These are phyloP conservation scores for Unio delphinus DNA, from an alignment of 2,888 invertebrate species.

Conservation along the genomic window DNA sequence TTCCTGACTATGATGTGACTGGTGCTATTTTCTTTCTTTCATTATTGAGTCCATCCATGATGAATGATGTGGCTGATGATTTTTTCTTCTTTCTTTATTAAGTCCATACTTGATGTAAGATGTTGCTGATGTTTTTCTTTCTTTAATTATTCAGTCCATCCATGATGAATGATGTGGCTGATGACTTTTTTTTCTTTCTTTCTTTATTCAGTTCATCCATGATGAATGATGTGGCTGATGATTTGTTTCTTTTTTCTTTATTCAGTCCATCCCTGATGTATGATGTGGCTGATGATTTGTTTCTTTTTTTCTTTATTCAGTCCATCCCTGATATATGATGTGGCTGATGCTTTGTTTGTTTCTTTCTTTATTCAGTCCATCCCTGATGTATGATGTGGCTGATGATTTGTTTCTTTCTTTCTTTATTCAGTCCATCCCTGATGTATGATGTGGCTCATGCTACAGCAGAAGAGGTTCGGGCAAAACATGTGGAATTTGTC, in stretches of 20 bases:
- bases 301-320: constrained; percentile 8
- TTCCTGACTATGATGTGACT: constrained; percentile 33
- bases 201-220: constrained; percentile 23
- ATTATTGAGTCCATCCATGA: no score
- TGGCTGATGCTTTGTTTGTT: constrained; percentile 24
- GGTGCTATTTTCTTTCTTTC: constrained; percentile 10
- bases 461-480: constrained; percentile 36
- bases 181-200: not conserved
- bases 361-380: no score
- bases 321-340: constrained; percentile 28
- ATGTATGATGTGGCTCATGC: constrained; percentile 37
- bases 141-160: no score
- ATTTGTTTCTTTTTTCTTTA: not conserved
- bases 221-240: constrained; percentile 32
- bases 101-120: no score
- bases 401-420: not conserved
- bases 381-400: no score
- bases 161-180: no score
- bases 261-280: no score
- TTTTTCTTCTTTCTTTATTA: not conserved
- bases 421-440: constrained; percentile 25
- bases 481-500: constrained; percentile 36
- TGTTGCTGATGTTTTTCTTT: no score
- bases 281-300: no score
- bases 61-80: no score